Evolutionary conservation across 2,797 vertebrate genomes (phyloP).

Genomic region (Malurus leucopterus): DNA sequence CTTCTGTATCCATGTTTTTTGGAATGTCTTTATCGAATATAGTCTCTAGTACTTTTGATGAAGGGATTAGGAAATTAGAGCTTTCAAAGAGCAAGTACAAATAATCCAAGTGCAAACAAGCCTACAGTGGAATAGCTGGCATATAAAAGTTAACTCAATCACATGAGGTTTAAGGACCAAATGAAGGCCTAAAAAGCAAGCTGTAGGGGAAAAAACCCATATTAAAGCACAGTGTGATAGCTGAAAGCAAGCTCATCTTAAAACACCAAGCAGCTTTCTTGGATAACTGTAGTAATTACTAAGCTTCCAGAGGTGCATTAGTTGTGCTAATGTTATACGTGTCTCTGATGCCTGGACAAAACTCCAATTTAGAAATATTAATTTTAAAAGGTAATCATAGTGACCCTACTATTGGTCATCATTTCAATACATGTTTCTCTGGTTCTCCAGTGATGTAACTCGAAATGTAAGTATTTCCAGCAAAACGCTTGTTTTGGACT

Average conservation of each 20-base stretch:
- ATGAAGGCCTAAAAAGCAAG: neutral
- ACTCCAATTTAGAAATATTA: neutral
- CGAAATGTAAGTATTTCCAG: rapidly evolving
- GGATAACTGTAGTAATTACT: neutral
- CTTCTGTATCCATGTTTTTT: neutral
- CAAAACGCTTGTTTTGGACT: rapidly evolving
- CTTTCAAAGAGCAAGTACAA: neutral
- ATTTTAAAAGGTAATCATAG: neutral
- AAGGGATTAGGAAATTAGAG: neutral
- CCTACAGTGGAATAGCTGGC: neutral
- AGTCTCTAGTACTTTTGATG: neutral
- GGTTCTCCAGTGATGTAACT: rapidly evolving
- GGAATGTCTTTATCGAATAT: neutral
- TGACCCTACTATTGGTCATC: neutral
- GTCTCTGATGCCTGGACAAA: neutral
- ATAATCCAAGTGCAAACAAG: neutral
- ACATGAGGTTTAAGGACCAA: neutral
- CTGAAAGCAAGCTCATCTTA: neutral
- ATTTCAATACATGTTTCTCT: neutral
- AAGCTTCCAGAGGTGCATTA: neutral
- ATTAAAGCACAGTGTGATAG: neutral
- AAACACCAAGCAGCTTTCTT: neutral
- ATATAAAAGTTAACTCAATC: neutral
- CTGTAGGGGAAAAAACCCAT: no score
- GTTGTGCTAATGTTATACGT: neutral